Evolutionary conservation across 35 echinoderm and acorn worm species (phyloP), one percentile per base, ranked within the genome.

Genomic region (Ophiothrix spiculata): DNA sequence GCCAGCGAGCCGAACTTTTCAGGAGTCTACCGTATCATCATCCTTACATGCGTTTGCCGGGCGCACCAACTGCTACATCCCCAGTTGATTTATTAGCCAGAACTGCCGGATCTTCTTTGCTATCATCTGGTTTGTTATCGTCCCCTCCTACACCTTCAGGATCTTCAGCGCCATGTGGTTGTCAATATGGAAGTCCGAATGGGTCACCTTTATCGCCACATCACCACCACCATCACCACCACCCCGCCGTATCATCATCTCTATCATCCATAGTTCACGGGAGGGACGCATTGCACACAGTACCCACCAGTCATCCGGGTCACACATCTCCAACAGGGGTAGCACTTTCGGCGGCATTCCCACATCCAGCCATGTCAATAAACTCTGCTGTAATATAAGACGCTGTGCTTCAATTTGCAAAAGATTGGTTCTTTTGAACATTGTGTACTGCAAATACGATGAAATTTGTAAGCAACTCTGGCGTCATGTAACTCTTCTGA

Each of bases 1-100:
- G 95, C 21, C 81, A 87, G 8, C 86, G 95, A 33, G 89, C 91
- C 25, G 95, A 98, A 23, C 84, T 94, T 14, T 81, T 94, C 4
- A 75, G 92, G 12, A 82, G 84, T 32, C 74, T 98, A 39, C 60
- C 60, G 10, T n/a, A 69, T 28, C 42, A 38, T 25, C 88, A 90
- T 40, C 88, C 88, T 14, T 90, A 90, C 40, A 63, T 80, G 16
- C 81, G 88, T 33, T 75, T 90, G 32, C 77, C 77, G 6, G 85
- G 40, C 33, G 77, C 79, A 33, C 29, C 87, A 8, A 54, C 79
- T 28, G 63, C 78, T 25, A 29, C 38, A 23, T 74, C 77, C 3
- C 56, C 77, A 35, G 73, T 80, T 21, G 88, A 90, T 46, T 38
- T 90, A n/a, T 75, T 90, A 19, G 81, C 80, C 12, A 41, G 80